Conservation (phyloP, 2,113 vertebrate species). For the Carollia perspicillata region DNA sequence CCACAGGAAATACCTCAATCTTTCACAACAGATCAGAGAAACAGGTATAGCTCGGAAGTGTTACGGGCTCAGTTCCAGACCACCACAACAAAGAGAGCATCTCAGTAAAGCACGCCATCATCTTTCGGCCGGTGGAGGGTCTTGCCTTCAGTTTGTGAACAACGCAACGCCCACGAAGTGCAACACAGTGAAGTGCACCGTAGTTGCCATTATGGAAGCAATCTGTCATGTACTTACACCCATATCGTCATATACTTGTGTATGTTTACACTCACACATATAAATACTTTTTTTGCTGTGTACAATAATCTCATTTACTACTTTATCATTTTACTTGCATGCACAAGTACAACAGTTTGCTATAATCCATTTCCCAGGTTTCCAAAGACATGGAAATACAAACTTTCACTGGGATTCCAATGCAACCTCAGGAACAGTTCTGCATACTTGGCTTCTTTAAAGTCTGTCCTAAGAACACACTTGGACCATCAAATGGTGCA, state of each 20-base stretch:
- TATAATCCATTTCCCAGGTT: conserved; percentile 17
- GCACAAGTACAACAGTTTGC: neutral
- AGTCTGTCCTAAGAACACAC: neutral
- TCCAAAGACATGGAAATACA: conserved; percentile 12
- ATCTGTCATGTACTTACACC: neutral
- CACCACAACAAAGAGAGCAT: neutral
- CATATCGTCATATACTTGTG: no score
- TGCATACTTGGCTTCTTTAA: neutral
- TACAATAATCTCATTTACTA: neutral
- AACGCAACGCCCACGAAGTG: neutral
- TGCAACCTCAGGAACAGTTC: neutral
- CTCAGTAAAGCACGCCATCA: neutral
- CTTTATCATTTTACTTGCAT: neutral
- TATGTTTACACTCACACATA: neutral
- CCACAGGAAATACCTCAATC: neutral
- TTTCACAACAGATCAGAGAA: neutral
- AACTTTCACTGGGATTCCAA: neutral
- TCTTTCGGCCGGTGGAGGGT: neutral
- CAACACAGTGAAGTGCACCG: neutral
- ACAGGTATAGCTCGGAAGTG: neutral
- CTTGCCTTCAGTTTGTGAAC: neutral
- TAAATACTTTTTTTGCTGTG: neutral
- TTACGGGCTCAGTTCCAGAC: neutral
- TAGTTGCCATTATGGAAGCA: neutral
- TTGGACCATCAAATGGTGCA: neutral